Conservation (phyloP, 2,797 vertebrate genomes). For the Sebastes kiyomatsui region DNA sequence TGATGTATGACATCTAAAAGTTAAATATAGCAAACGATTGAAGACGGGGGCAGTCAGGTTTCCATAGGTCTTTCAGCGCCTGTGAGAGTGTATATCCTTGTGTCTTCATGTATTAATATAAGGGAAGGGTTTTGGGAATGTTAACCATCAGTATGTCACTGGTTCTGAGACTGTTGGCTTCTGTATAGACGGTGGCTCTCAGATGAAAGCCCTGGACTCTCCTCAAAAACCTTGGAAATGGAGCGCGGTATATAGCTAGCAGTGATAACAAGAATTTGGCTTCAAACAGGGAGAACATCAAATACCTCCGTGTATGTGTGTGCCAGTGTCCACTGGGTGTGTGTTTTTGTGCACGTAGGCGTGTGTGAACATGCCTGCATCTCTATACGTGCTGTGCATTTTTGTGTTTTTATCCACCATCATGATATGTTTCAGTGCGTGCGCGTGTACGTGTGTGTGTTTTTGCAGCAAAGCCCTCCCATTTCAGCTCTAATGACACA, state of each 20-base stretch:
- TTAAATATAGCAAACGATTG: conserved; percentile 69
- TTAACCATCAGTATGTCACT: conserved; percentile 78
- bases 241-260: conserved; percentile 84
- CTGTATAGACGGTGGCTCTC: conserved; percentile 77
- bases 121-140: conserved; percentile 74
- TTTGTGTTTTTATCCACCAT: conserved; percentile 52
- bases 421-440: conserved; percentile 28
- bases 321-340: conserved; percentile 39
- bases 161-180: conserved; percentile 77
- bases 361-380: conserved; percentile 19
- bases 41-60: conserved; percentile 33
- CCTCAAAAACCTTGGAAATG: conserved; percentile 89
- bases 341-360: conserved; percentile 14
- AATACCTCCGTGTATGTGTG: conserved; percentile 80
- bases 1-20: conserved; percentile 79
- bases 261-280: conserved; percentile 91
- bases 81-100: conserved; percentile 4
- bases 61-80: conserved; percentile 38
- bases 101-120: conserved; percentile 71
- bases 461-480: conserved; percentile 46
- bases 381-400: conserved; percentile 45
- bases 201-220: conserved; percentile 91
- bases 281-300: conserved; percentile 94
- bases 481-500: conserved; percentile 79
- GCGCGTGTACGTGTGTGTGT: conserved; percentile 14